Evolutionary conservation across 2,797 vertebrate genomes (phyloP).

Genomic region (Acomys russatus): DNA sequence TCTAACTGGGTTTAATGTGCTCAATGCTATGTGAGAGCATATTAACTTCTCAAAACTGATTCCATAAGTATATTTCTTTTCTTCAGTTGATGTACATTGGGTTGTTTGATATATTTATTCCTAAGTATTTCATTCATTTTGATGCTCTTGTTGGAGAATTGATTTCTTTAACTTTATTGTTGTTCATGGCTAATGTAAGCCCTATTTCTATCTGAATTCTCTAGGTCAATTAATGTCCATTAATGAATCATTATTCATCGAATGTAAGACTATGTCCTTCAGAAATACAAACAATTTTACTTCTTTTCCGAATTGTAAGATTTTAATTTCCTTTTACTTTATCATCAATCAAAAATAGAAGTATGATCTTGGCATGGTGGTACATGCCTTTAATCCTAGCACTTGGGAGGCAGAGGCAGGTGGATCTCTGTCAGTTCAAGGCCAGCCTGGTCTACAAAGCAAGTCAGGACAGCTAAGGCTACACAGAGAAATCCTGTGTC

Average conservation of each 20-base stretch:
- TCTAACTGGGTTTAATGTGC: conserved; percentile 1
- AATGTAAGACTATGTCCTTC: not conserved
- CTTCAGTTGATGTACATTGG: not conserved
- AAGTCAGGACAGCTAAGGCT: no score
- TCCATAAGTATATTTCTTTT: not conserved
- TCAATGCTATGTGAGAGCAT: not conserved
- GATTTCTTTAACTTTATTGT: conserved; percentile 24
- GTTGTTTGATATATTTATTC: conserved; percentile 12
- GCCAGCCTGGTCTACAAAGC: no score
- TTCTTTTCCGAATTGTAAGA: not conserved
- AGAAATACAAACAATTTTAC: not conserved
- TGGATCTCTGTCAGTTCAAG: no score
- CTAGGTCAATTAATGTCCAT: not conserved
- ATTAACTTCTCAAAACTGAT: not conserved
- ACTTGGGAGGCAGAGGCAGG: no score
- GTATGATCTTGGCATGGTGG: not conserved
- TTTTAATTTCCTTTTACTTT: not conserved
- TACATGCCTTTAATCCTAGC: no score
- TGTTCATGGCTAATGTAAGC: not conserved
- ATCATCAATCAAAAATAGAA: not conserved
- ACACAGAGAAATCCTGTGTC: no score
- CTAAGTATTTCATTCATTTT: conserved; percentile 42
- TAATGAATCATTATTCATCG: not conserved
- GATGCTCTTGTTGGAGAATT: not conserved
- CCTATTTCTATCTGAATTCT: not conserved